These are phyloP conservation scores for Zaprionus ornatus DNA, from an alignment of 1,140 invertebrate genomes.

Conservation along the genomic window DNA sequence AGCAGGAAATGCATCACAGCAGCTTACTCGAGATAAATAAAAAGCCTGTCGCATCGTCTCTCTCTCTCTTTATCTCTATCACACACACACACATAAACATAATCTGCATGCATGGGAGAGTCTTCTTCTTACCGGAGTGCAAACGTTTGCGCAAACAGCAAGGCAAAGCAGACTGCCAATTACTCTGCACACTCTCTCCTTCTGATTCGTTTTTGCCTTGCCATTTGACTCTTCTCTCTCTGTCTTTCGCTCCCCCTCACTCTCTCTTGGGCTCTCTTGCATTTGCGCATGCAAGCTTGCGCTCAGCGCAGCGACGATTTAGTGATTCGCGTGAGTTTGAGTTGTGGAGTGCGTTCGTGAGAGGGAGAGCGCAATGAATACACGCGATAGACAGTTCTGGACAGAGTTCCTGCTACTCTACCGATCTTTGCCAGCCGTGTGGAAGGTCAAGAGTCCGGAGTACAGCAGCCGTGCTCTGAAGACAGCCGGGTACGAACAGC, in stretches of 20 bases:
- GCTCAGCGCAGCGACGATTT: conserved; percentile 17
- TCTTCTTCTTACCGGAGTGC: too few relatives aligned
- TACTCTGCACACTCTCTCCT: too few relatives aligned
- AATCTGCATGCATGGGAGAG: too few relatives aligned
- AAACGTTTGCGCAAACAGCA: too few relatives aligned
- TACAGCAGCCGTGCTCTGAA: conserved; percentile 58
- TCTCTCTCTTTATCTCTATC: not conserved
- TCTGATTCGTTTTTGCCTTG: too few relatives aligned
- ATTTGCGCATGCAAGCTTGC: conserved; percentile 64
- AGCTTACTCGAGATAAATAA: not conserved
- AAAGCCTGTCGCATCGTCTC: not conserved
- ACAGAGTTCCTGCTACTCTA: conserved; percentile 78
- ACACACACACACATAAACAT: too few relatives aligned
- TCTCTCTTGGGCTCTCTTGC: not conserved
- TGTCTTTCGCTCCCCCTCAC: not conserved
- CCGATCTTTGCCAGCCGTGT: conserved; percentile 68
- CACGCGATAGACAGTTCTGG: conserved; percentile 60
- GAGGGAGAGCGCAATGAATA: conserved; percentile 31
- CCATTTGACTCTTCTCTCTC: too few relatives aligned
- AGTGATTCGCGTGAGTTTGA: conserved; percentile 38
- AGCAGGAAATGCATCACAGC: not conserved
- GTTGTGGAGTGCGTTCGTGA: conserved; percentile 9
- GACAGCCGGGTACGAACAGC: too few relatives aligned
- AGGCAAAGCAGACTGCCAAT: too few relatives aligned
- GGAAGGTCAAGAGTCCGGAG: conserved; percentile 70